These are phyloP conservation scores for Gopherus evgoodei DNA, from an alignment of 2,113 vertebrate genomes.

Conservation along the genomic window DNA sequence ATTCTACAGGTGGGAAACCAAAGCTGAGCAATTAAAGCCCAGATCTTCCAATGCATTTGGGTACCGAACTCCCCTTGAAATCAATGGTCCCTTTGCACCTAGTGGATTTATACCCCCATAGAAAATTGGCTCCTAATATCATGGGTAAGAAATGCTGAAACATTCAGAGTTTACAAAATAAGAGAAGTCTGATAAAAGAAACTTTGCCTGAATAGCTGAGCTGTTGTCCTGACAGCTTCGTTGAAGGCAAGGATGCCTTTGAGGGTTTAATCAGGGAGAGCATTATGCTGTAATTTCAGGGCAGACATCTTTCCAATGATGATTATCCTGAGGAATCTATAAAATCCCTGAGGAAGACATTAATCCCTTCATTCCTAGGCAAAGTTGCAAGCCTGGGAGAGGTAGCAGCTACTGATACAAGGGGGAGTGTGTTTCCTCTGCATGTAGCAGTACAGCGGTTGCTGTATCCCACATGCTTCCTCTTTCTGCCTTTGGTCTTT, in stretches of 20 bases:
- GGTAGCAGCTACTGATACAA: neutral
- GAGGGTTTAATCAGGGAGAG: neutral
- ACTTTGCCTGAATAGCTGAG: neutral
- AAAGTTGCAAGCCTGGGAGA: neutral
- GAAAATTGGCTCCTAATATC: neutral
- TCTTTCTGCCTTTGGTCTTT: neutral
- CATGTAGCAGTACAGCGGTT: neutral
- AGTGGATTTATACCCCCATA: neutral
- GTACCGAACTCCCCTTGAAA: neutral
- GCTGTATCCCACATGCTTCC: neutral
- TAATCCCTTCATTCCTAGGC: neutral
- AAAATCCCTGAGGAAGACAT: neutral
- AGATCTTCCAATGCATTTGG: neutral
- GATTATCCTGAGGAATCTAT: neutral
- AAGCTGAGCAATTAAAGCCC: neutral
- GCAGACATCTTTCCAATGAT: neutral
- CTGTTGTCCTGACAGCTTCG: neutral
- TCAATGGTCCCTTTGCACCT: neutral
- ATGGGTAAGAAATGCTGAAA: neutral
- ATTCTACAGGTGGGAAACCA: neutral
- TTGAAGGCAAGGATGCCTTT: conserved; percentile 17
- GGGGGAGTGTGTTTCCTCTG: neutral
- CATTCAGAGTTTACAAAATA: neutral
- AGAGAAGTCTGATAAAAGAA: neutral
- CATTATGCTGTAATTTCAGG: conserved; percentile 14